A percentile compares a stretch with the other conserved stretches of the same genome.
Conservation (phyloP, 2,888 invertebrate genomes). For the Drosophila siamana region DNA sequence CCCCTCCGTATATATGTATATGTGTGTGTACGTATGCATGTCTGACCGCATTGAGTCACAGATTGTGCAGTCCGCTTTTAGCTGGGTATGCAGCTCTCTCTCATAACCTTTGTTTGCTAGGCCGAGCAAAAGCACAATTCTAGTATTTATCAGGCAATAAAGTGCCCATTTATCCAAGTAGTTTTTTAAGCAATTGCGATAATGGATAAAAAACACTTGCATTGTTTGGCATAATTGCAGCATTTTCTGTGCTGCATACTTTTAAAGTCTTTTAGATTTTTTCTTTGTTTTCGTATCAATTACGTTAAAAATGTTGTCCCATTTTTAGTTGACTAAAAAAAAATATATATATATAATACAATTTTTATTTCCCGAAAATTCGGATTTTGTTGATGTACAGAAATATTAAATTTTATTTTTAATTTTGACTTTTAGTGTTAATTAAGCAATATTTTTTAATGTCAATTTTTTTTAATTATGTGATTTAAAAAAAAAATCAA, state of each 20-base stretch:
- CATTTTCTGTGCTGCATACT: background rate
- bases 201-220: constrained; percentile 11
- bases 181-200: constrained; percentile 20
- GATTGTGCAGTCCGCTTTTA: constrained; percentile 8
- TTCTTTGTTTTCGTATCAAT: background rate
- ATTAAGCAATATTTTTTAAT: too few species aligned
- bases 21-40: background rate
- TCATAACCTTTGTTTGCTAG: constrained; percentile 10
- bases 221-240: constrained; percentile 10
- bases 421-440: too few species aligned
- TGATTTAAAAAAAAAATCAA: too few species aligned
- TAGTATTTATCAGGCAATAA: constrained; percentile 20
- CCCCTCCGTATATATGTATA: background rate
- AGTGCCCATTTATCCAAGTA: constrained; percentile 18
- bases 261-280: background rate
- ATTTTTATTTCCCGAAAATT: too few species aligned
- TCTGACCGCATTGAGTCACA: constrained; percentile 46
- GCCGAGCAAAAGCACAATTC: constrained; percentile 11
- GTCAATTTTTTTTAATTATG: too few species aligned
- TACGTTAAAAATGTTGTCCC: too few species aligned
- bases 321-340: too few species aligned
- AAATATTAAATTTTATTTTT: too few species aligned
- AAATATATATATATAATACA: too few species aligned
- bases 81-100: constrained; percentile 30
- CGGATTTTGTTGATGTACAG: too few species aligned